Base-by-base conservation (phyloP, 2,888 invertebrate species). In the Dryadula phaetusa region DNA sequence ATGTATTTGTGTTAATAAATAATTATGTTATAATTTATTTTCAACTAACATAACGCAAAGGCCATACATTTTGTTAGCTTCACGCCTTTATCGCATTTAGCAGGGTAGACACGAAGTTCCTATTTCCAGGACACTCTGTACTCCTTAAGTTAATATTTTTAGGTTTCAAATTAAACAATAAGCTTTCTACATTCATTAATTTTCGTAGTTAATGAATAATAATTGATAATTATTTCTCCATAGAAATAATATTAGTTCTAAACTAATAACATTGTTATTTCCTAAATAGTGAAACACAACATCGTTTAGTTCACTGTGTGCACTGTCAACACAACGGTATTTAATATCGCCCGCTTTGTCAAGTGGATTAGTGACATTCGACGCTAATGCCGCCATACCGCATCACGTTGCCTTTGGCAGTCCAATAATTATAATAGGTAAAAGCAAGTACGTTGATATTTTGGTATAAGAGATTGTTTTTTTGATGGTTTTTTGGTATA, bases 341-440 rank as follows among this genome's bases (percentile, higher is more conserved):
- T 32, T 42, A 22, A 44, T 62, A 61, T 52, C 40, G 67, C 54
- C 52, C 64, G 58, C 54, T 61, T 58, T 62, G 52, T 63, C 67
- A 64, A 64, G 61, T 56, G 62, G 65, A 71, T 67, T 66, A 68
- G 61, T 28, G 37, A 52, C 46, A 62, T 58, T 64, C 65, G 53
- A 67, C 52, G 66, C 61, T 70, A 70, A 69, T 70, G 72, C 69
- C 66, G 73, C 70, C 65, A 75, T 66, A 70, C 70, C 70, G 52
- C 69, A 70, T 52, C 67, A 70, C 52, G 66, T 69, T 67, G 56
- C 66, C 65, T 68, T 69, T 66, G 22, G 67, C 52, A 63, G 49
- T 70, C 65, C 62, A 69, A 72, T 66, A 68, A 69, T 66, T 65
- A 64, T 70, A 69, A 73, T 73, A 40, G 2, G 8, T 22, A n/a